phyloP scores from a whole-genome alignment of 2,797 vertebrate species.

The Danio aesculapii region DNA sequence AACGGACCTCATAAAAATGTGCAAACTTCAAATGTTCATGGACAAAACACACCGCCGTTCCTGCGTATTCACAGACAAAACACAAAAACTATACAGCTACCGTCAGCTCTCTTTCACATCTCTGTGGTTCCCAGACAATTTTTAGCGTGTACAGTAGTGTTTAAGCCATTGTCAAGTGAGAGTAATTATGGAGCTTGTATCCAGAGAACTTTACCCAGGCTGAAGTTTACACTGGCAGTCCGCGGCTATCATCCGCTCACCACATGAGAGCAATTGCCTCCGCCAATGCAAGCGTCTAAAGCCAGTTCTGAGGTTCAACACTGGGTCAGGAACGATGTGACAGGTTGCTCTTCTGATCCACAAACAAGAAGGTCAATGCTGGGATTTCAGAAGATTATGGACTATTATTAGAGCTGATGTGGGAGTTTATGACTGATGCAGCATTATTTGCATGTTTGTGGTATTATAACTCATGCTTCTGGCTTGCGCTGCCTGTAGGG shows the following conservation, averaged over 20 bases:
- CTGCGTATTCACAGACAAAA: conserved; percentile 4
- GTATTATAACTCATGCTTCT: conserved; percentile 30
- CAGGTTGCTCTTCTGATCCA: conserved; percentile 28
- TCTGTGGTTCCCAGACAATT: conserved; percentile 33
- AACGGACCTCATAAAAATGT: conserved; percentile 25
- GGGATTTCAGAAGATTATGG: conserved; percentile 5
- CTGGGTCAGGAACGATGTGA: conserved; percentile 27
- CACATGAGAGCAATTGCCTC: conserved; percentile 20
- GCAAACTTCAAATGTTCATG: not conserved
- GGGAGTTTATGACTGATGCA: conserved; percentile 34
- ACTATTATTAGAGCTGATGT: conserved; percentile 25
- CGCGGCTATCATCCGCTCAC: conserved; percentile 25
- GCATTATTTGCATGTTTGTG: conserved; percentile 34
- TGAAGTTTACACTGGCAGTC: conserved; percentile 41
- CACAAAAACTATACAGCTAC: conserved; percentile 1
- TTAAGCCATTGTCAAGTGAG: conserved; percentile 37
- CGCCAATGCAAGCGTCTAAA: conserved; percentile 12
- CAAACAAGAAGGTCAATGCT: conserved; percentile 1
- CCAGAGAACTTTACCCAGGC: conserved; percentile 12
- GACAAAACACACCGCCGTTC: conserved; percentile 32
- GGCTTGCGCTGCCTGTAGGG: conserved; percentile 23
- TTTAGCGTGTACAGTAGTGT: conserved; percentile 37
- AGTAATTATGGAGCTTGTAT: conserved; percentile 31
- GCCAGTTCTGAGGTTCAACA: conserved; percentile 33
- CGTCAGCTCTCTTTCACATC: conserved; percentile 5